Evolutionary conservation across 2,888 invertebrate species (phyloP).

Genomic region (Globia sparganii): DNA sequence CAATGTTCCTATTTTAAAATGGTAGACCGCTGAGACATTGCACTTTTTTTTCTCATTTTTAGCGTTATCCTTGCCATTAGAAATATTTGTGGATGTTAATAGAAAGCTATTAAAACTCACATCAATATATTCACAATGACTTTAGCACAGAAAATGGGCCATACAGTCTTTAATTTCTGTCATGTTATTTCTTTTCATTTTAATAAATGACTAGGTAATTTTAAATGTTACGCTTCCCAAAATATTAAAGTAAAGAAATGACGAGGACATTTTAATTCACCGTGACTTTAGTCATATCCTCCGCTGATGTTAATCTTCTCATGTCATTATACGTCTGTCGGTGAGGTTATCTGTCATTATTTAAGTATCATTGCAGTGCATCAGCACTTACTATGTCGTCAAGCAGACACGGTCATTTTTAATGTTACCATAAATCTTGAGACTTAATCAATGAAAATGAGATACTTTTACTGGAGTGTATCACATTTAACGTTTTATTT

Average conservation of each 20-base stretch:
- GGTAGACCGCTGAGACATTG: neutral
- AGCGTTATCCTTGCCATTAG: neutral
- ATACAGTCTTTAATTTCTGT: neutral
- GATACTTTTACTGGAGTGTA: neutral
- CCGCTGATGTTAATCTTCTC: constrained; percentile 42
- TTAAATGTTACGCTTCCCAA: constrained; percentile 20
- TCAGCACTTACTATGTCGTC: constrained; percentile 51
- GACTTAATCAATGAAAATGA: neutral
- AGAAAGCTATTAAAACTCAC: neutral
- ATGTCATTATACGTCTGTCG: constrained; percentile 40
- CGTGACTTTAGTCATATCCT: constrained; percentile 1
- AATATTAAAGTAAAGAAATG: constrained; percentile 12
- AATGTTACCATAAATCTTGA: neutral
- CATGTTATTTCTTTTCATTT: constrained; percentile 19
- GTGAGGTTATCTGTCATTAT: constrained; percentile 32
- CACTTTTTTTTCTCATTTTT: neutral
- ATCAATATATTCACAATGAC: constrained; percentile 16
- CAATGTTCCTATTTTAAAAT: constrained; percentile 32
- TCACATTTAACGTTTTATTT: neutral
- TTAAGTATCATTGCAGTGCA: constrained; percentile 37
- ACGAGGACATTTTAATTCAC: constrained; percentile 17
- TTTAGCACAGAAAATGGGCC: constrained; percentile 20
- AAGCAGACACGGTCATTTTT: constrained; percentile 18
- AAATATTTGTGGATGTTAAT: neutral
- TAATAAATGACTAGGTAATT: constrained; percentile 8